Evolutionary conservation across 53 echinoderm and acorn worm genomes (phyloP), one percentile per base, ranked within the genome.

Genomic region (Holothuria scabra): DNA sequence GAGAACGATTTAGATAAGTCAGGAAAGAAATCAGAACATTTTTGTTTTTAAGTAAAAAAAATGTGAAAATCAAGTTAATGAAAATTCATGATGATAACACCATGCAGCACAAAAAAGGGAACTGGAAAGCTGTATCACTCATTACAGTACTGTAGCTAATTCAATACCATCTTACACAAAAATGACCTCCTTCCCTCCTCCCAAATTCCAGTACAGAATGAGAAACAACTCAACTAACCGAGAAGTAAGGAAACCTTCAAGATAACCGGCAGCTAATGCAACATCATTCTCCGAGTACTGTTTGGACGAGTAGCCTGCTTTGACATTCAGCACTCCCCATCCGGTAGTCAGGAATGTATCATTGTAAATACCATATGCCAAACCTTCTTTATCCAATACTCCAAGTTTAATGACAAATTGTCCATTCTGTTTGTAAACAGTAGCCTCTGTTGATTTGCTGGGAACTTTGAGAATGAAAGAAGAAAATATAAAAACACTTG

Each of bases 251-350:
- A 65, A 81, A 12, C 97, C 97, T 84, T 96, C 97, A 31, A 96
- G 72, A 19, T 81, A 79, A 18, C 97, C 97, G 8, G 97, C 97
- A 35, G 92, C 97, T 66, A 55, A 92, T 82, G 93, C 90, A 26
- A 66, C 72, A 46, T 86, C 86, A 60, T 67, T 41, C 70, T 96
- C 97, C 28, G 61, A 65, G 14, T 85, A 58, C n/a, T 59, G 26
- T 32, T 49, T 24, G 8, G 76, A 76, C 5, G 86, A 82, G 66
- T 84, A 85, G 24, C 91, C 91, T 33, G 92, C 90, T 60, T 87
- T 90, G 35, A 96, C 55, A 66, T 96, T 67, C 33, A 96, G 86
- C 21, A 90, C 92, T 23, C 96, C 90, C 96, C 96, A 96, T 69
- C 96, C 96, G 0, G 96, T 90, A 28, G 80, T 69, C 14, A 85